Evolutionary conservation across 1,140 invertebrate species (phyloP), one percentile per base, ranked within the genome.

Genomic region (Oedothorax gibbosus): DNA sequence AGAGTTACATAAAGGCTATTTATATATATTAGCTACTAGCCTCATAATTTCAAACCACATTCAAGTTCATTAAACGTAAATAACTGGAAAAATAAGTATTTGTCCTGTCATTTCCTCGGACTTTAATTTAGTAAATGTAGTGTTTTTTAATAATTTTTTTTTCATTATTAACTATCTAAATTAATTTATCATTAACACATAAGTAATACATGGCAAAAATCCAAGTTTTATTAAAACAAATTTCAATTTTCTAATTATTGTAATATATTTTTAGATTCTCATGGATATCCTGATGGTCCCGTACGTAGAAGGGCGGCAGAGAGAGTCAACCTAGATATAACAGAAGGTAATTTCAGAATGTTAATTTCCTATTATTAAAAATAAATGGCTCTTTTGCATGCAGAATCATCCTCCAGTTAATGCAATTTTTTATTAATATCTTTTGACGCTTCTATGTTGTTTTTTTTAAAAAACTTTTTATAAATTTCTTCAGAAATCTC

Each of bases 401-500:
- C 60, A 12, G 60, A 64, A 15, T 18, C 60, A 64, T 14, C 8
- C n/a, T 15, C 11, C 14, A 64, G 57, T 60, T 60, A 60, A 60
- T 14, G 57, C n/a, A 1, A n/a, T 3, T 60, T 14, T 60, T 14
- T 60, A 60, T 60, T 60, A n/a, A 6, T 60, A 14, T 60, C 57
- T n/a, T 12, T 65, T 65, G 10, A 20, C 21, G 8, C 20, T 12
- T 7, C 20, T 12, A 35, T 68, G 8, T 10, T 35, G 18, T 35
- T 66, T 66, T n/a, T 7, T 68, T 6, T 11, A 35, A 35, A 68
- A 11, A 7, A 9, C 14, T 69, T 18, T 71, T 53, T 9, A 53
- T 53, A 35, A 35, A 35, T 35, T 35, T 35, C 87, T 89, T 86
- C 94, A 98, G 97, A 99, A 93, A 98, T 99, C 89, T 95, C 98